phyloP scores from a whole-genome alignment of 2,888 invertebrate genomes.

The Mactromeris polynyma region DNA sequence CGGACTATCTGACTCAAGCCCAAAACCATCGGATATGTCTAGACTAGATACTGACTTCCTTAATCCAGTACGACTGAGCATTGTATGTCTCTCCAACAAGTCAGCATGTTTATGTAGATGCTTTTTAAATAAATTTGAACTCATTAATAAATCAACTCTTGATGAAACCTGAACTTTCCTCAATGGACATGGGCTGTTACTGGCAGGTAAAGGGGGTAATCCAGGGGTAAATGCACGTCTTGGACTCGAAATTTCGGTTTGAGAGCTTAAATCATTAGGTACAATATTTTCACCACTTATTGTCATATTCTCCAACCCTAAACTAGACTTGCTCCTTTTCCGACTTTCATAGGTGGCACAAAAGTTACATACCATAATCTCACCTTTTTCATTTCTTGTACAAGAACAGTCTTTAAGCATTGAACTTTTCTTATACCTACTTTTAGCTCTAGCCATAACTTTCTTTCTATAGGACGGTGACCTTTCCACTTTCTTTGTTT shows the following conservation, averaged over 20 bases:
- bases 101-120: constrained; percentile 75
- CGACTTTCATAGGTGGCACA: constrained; percentile 52
- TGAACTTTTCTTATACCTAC: constrained; percentile 61
- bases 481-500: constrained; percentile 52
- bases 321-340: constrained; percentile 55
- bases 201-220: constrained; percentile 36
- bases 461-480: constrained; percentile 66
- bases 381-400: constrained; percentile 56
- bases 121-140: constrained; percentile 77
- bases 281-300: constrained; percentile 36
- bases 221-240: constrained; percentile 64
- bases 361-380: constrained; percentile 48
- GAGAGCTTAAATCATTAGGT: constrained; percentile 43
- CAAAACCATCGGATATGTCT: constrained; percentile 70
- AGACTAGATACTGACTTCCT: constrained; percentile 77
- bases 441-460: constrained; percentile 66
- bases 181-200: constrained; percentile 56
- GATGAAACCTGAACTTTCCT: constrained; percentile 71
- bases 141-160: constrained; percentile 76
- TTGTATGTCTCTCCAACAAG: constrained; percentile 63
- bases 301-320: constrained; percentile 46
- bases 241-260: constrained; percentile 57
- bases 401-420: constrained; percentile 64
- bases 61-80: constrained; percentile 67
- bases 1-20: constrained; percentile 47